Percentiles rank a stretch among this genome's conserved stretches.
These are phyloP conservation scores for Thera obeliscata DNA, from an alignment of 2,888 invertebrate species.

Conservation along the genomic window DNA sequence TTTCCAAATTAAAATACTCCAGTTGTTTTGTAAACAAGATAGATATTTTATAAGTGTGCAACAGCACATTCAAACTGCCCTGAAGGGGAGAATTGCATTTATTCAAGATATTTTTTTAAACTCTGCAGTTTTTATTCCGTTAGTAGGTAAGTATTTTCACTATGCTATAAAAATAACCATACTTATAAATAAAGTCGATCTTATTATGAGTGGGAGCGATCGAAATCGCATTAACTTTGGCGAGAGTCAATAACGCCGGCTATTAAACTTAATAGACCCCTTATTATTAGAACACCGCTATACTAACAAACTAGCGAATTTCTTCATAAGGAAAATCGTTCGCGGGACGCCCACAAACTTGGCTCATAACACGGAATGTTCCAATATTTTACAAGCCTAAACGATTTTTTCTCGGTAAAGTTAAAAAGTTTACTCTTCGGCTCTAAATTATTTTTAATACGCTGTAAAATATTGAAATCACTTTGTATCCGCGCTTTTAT, in stretches of 20 bases:
- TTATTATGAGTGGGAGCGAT: conserved; percentile 63
- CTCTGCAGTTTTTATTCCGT: conserved; percentile 13
- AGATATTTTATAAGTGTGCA: neutral
- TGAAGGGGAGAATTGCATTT: too few species aligned
- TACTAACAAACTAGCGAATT: conserved; percentile 74
- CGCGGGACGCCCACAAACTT: conserved; percentile 56
- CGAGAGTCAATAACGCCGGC: conserved; percentile 68
- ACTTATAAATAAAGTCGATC: conserved; percentile 64
- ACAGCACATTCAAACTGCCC: neutral
- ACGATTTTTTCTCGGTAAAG: conserved; percentile 48
- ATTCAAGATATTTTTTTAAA: too few species aligned
- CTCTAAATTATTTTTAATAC: conserved; percentile 49
- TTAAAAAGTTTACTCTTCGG: conserved; percentile 45
- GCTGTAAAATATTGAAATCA: conserved; percentile 42
- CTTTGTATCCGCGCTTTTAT: conserved; percentile 29
- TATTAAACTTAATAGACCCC: conserved; percentile 74
- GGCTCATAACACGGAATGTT: conserved; percentile 61
- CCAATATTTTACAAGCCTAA: conserved; percentile 59
- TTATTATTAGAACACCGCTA: conserved; percentile 76
- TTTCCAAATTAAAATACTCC: conserved; percentile 17
- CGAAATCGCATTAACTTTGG: conserved; percentile 69
- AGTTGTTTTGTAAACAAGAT: neutral
- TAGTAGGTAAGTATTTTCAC: conserved; percentile 37
- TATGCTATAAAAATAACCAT: conserved; percentile 57
- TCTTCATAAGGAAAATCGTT: conserved; percentile 68